Base-by-base conservation (phyloP, 2,888 invertebrate species). In the Netelia fuscicornis region DNA sequence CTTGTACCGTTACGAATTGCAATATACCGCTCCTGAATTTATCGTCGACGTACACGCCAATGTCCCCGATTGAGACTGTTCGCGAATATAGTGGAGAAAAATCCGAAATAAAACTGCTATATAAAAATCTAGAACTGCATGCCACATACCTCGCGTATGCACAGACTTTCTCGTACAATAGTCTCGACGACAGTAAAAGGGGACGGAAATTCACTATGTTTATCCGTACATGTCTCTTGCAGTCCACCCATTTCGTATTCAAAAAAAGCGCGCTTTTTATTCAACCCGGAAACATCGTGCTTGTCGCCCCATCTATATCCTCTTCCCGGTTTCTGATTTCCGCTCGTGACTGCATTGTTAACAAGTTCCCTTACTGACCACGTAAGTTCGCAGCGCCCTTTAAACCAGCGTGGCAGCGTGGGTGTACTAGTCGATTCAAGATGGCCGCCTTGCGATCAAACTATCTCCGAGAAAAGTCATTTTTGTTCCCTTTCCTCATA, bases 261-360 rank as follows among this genome's bases (percentile, higher is more conserved):
- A 17, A 20, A 72, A 74, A 42, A 67, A 58, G 13, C 58, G 3
- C 52, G 60, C 67, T 11, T 6, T 58, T 65, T 11, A 6, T 64
- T n/a, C 62, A 13, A 37, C 2, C 78, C 78, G 83, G 75, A 70
- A 75, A 71, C 67, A 75, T 74, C 65, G 65, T 54, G 77, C 9
- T 67, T 83, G 70, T 17, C 30, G 60, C 9, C 25, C 20, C 30
- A 71, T 58, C 20, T 58, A 67, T 44, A 5, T 76, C 56, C 58
- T 54, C 25, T 20, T 20, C 6, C 11, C 44, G 54, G 11, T 20
- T 23, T 72, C 37, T 23, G 23, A 68, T 68, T 78, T 83, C 74
- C 83, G 78, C 62, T n/a, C 52, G 67, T 37, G 52, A 68, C 48
- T 71, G 70, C 70, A 76, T 79, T 71, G 75, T 64, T 79, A 74